Conservation (phyloP, 2,888 invertebrate genomes). For the Octonoba sinensis region DNA sequence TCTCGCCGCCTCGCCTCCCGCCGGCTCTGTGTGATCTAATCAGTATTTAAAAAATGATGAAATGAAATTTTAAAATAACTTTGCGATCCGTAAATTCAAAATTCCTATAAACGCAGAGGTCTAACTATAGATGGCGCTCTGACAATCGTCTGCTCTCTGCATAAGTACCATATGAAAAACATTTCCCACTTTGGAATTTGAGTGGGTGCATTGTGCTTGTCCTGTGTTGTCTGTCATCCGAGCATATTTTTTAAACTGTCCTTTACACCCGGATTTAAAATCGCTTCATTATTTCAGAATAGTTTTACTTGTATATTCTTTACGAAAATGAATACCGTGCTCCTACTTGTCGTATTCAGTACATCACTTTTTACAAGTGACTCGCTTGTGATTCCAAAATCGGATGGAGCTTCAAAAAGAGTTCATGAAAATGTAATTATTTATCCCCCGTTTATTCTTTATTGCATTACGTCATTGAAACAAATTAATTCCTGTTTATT, state of each 20-base stretch:
- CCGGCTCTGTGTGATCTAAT: no score
- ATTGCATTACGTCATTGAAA: not conserved
- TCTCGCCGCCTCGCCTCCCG: no score
- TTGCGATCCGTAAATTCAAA: no score
- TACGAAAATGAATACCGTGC: conserved; percentile 6
- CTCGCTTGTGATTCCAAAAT: conserved; percentile 52
- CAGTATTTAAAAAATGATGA: no score
- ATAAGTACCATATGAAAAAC: conserved; percentile 57
- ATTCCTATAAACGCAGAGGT: no score
- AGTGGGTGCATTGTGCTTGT: conserved; percentile 45
- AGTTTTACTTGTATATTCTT: not conserved
- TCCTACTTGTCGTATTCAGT: conserved; percentile 1
- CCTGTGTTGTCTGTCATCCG: conserved; percentile 25
- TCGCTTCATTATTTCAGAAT: not conserved
- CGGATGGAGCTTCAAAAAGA: conserved; percentile 40
- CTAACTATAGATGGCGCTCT: conserved; percentile 41
- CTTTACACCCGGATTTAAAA: conserved; percentile 20
- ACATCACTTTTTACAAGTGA: conserved; percentile 9
- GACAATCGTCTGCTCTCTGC: conserved; percentile 44
- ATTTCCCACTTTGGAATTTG: conserved; percentile 53
- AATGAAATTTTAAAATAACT: no score
- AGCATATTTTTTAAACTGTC: not conserved
- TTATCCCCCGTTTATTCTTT: not conserved
- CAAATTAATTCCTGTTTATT: no score
- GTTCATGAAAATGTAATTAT: conserved; percentile 45